phyloP scores from a whole-genome alignment of 1,140 invertebrate genomes.

The Saccostrea cuccullata region DNA sequence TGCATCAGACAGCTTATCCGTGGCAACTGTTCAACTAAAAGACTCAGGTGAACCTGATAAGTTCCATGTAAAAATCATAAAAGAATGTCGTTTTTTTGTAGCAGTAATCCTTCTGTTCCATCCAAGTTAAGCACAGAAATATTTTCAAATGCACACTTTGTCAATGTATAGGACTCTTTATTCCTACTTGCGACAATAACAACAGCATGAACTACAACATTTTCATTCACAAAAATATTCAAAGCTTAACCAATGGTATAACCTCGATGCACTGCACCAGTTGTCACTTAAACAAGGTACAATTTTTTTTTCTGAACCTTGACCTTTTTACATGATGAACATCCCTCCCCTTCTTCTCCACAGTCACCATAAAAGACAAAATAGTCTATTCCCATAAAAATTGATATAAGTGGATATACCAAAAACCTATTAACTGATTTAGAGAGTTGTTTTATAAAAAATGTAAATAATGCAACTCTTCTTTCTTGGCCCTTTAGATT shows the following conservation, averaged over 20 bases:
- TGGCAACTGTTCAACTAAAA: background rate
- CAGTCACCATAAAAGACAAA: background rate
- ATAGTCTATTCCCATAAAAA: conserved; percentile 29
- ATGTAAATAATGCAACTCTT: background rate
- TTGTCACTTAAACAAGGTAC: conserved; percentile 43
- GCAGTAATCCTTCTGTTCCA: background rate
- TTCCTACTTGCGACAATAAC: conserved; percentile 23
- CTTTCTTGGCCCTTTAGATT: background rate
- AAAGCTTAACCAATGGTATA: conserved; percentile 32
- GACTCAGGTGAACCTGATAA: background rate
- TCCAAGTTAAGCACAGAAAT: conserved; percentile 33
- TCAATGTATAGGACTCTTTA: background rate
- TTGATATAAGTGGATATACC: background rate
- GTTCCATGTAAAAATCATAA: background rate
- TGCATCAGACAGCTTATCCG: too few relatives aligned
- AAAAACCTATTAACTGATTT: background rate
- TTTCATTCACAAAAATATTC: conserved; percentile 26
- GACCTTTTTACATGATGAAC: background rate
- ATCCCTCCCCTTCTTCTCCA: background rate
- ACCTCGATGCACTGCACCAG: conserved; percentile 24
- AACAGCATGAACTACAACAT: conserved; percentile 35
- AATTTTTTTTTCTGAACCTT: conserved; percentile 3
- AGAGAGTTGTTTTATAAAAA: background rate
- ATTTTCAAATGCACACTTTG: conserved; percentile 16
- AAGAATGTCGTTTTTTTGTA: background rate